Conservation (phyloP, 2,888 invertebrate species). For the Macrophya alboannulata region DNA sequence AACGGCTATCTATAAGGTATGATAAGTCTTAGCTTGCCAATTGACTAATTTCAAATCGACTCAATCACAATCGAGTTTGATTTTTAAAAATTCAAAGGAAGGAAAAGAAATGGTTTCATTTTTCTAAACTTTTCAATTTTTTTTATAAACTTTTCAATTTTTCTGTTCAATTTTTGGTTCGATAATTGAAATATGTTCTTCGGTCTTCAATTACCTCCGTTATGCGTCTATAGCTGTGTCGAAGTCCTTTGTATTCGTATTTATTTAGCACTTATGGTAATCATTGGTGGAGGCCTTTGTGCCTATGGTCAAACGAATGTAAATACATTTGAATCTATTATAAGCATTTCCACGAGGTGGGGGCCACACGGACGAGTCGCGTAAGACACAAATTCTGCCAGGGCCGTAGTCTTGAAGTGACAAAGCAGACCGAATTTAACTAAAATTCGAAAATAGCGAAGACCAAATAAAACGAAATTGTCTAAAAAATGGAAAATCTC, state of each 20-base stretch:
- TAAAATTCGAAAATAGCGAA: neutral
- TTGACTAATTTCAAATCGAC: neutral
- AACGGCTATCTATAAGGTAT: no score
- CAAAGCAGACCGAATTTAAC: neutral
- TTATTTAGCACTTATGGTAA: neutral
- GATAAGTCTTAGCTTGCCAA: neutral
- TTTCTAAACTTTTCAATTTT: neutral
- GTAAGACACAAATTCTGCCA: neutral
- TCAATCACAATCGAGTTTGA: neutral
- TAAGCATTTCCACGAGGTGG: slow-evolving; percentile 23
- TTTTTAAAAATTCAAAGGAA: neutral
- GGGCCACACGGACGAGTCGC: neutral
- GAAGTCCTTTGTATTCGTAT: neutral
- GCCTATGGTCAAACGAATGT: neutral
- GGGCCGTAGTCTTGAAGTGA: neutral
- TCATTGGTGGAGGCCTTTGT: neutral
- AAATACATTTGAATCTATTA: slow-evolving; percentile 8
- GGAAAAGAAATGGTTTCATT: neutral
- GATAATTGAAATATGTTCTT: neutral
- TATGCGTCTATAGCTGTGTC: neutral
- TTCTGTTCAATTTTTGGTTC: neutral
- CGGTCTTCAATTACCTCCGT: neutral
- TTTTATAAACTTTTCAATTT: neutral
- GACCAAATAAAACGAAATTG: neutral
- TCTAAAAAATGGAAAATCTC: neutral